A percentile compares a stretch with the other conserved stretches of the same genome.
These are phyloP conservation scores for Steinernema feltiae DNA, from an alignment of 1,140 invertebrate genomes.

Conservation along the genomic window DNA sequence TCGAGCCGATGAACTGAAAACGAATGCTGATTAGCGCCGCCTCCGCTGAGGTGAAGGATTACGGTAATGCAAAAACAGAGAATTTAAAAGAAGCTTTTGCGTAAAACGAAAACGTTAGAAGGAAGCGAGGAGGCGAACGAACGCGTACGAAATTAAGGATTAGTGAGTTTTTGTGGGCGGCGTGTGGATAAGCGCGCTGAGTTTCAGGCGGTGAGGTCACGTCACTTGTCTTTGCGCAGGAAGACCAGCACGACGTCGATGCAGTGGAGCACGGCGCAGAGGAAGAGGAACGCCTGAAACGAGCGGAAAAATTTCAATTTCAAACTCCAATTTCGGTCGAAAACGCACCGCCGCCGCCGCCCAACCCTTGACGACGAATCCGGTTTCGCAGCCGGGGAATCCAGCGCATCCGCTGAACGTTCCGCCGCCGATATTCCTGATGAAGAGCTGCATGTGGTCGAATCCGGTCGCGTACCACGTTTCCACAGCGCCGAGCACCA, in stretches of 20 bases:
- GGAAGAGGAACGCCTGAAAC: constrained; percentile 53
- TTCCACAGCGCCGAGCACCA: constrained; percentile 55
- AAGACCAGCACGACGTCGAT: constrained; percentile 49
- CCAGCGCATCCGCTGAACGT: constrained; percentile 55
- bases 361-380: constrained; percentile 56
- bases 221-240: constrained; percentile 49
- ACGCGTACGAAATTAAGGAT: neutral
- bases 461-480: constrained; percentile 58
- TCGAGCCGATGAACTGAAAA: neutral
- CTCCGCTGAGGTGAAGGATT: neutral
- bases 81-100: neutral
- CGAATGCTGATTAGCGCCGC: too few relatives aligned
- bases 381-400: constrained; percentile 53
- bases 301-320: neutral
- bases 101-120: neutral
- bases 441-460: constrained; percentile 56
- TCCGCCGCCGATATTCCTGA: constrained; percentile 53
- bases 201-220: constrained; percentile 10
- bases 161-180: neutral
- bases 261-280: constrained; percentile 47
- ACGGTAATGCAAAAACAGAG: neutral
- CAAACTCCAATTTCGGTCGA: neutral
- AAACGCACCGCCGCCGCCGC: constrained; percentile 51
- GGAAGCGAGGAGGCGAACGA: neutral
- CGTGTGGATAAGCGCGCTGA: neutral